Conservation (phyloP, 2,797 vertebrate species). For the Dicrostonyx torquatus region DNA sequence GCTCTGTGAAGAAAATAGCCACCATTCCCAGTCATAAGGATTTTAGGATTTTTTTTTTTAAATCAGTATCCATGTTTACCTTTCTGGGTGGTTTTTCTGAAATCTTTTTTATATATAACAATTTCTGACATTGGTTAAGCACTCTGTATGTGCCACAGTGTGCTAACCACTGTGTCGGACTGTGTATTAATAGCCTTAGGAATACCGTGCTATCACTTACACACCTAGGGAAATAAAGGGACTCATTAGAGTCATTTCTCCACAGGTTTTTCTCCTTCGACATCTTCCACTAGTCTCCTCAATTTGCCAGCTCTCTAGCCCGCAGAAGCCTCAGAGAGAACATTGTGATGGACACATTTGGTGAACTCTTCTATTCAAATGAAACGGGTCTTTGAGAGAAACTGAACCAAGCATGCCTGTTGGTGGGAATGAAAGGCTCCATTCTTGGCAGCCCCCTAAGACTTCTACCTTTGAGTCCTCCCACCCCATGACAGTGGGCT, state of each 20-base stretch:
- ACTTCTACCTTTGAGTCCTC: constrained; percentile 79
- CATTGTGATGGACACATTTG: constrained; percentile 57
- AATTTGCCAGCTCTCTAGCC: constrained; percentile 17
- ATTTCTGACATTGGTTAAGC: background rate
- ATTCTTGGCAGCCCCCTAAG: constrained; percentile 83
- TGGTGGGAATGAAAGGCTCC: constrained; percentile 81
- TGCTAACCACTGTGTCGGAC: no score
- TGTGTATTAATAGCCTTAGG: background rate
- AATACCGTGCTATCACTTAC: background rate
- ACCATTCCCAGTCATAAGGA: background rate
- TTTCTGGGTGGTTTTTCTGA: background rate
- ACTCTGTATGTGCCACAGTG: background rate
- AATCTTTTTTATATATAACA: background rate
- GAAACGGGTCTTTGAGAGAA: constrained; percentile 75
- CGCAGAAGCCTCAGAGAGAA: constrained; percentile 21
- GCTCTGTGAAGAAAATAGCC: background rate
- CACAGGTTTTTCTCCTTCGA: background rate
- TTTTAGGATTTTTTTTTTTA: background rate
- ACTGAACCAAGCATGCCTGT: constrained; percentile 85
- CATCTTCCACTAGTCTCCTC: background rate
- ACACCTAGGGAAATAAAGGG: background rate
- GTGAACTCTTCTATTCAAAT: constrained; percentile 70
- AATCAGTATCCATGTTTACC: background rate
- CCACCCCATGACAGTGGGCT: constrained; percentile 64
- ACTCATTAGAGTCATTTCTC: background rate